phyloP scores from a whole-genome alignment of 2,113 vertebrate genomes.

The Pogonocichla stellata region DNA sequence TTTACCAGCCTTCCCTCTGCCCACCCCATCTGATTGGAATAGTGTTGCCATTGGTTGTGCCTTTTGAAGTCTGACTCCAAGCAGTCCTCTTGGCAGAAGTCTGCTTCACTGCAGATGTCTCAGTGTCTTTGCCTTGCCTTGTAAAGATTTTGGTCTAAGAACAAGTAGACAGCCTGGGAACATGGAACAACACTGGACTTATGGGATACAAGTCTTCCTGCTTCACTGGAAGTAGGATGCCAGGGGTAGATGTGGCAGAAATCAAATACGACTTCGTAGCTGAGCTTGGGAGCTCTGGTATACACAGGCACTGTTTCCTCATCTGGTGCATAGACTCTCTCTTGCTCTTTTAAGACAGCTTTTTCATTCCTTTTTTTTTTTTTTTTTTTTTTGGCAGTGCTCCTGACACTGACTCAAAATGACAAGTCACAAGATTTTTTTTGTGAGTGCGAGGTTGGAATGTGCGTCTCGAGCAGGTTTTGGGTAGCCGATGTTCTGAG shows the following conservation, averaged over 20 bases:
- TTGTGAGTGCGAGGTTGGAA: background rate
- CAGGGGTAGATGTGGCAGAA: background rate
- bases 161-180: background rate
- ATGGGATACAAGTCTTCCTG: background rate
- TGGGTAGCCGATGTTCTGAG: background rate
- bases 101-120: background rate
- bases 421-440: slow-evolving; percentile 10
- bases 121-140: background rate
- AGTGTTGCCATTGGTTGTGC: background rate
- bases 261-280: background rate
- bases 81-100: background rate
- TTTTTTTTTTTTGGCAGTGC: slow-evolving; percentile 9
- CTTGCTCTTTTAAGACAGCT: slow-evolving; percentile 37
- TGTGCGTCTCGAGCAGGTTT: background rate
- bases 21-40: background rate
- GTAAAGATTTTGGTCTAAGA: background rate
- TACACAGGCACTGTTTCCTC: background rate
- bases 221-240: background rate
- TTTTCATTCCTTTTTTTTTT: background rate
- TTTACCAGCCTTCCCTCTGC: background rate
- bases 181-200: background rate
- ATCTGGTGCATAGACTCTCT: background rate
- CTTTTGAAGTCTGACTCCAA: background rate
- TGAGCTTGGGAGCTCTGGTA: background rate
- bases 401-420: slow-evolving; percentile 50